phyloP scores from a whole-genome alignment of 2,888 invertebrate species.

The Gnatocerus cornutus region DNA sequence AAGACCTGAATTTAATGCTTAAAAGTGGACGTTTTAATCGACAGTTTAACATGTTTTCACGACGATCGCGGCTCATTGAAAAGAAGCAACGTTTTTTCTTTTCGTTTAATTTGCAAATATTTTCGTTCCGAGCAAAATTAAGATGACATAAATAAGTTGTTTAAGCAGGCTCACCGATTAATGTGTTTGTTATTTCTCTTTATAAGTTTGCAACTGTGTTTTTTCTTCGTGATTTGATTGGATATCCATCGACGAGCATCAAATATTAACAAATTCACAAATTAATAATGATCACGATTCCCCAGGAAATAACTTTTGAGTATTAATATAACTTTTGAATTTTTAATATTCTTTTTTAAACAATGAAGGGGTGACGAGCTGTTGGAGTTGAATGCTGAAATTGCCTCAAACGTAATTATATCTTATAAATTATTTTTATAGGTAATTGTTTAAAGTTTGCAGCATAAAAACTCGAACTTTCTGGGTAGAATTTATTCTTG shows the following conservation, averaged over 20 bases:
- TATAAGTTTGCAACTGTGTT: background rate
- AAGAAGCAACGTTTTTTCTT: too few relatives aligned
- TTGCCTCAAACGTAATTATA: constrained; percentile 7
- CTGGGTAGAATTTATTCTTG: constrained; percentile 2
- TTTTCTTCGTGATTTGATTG: too few relatives aligned
- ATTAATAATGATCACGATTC: background rate
- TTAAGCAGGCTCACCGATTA: too few relatives aligned
- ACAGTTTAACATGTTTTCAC: too few relatives aligned
- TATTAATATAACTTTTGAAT: background rate
- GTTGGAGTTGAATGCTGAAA: constrained; percentile 1
- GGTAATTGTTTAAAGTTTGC: background rate
- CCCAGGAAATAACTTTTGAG: background rate
- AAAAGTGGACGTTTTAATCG: too few relatives aligned
- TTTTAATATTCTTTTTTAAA: background rate
- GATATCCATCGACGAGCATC: too few relatives aligned
- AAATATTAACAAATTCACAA: background rate
- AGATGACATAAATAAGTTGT: too few relatives aligned
- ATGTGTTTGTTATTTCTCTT: too few relatives aligned
- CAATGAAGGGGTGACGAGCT: constrained; percentile 3
- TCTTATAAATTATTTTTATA: constrained; percentile 4
- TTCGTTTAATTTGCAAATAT: too few relatives aligned
- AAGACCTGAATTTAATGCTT: constrained; percentile 5
- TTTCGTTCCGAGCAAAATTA: too few relatives aligned
- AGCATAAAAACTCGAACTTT: background rate
- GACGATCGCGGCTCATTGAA: background rate